phyloP scores from a whole-genome alignment of 1,140 invertebrate species.

The Eriosoma lanigerum region DNA sequence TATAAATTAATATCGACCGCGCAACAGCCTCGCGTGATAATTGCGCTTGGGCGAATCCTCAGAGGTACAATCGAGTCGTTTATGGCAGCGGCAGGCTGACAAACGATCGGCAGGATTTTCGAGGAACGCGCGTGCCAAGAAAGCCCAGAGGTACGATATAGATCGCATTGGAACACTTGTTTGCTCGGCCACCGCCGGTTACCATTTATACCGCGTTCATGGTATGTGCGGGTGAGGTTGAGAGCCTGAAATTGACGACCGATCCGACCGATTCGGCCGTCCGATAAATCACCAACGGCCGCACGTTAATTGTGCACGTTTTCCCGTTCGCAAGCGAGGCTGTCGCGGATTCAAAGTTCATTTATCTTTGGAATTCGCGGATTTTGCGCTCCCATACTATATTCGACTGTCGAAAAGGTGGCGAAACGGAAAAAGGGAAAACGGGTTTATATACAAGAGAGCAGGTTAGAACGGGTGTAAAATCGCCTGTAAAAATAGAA shows the following conservation, averaged over 20 bases:
- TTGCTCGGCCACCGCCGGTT: not conserved
- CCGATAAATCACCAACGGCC: slow-evolving; percentile 18
- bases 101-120: slow-evolving; percentile 10
- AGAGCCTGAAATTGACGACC: slow-evolving; percentile 26
- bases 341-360: not conserved
- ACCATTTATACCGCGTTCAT: not conserved
- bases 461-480: too few species aligned
- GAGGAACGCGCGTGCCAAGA: slow-evolving; percentile 5
- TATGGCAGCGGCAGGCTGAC: slow-evolving; percentile 13
- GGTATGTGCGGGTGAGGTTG: not conserved
- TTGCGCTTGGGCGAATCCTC: not conserved
- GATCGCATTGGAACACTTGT: not conserved
- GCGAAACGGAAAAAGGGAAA: too few species aligned
- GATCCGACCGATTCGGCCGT: not conserved
- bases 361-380: slow-evolving; percentile 17
- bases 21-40: not conserved
- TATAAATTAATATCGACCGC: too few species aligned
- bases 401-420: too few species aligned
- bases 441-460: too few species aligned
- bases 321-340: not conserved
- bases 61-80: not conserved
- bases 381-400: too few species aligned
- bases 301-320: slow-evolving; percentile 1
- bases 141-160: slow-evolving; percentile 6
- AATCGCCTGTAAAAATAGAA: too few species aligned